These are phyloP conservation scores for Artibeus lituratus DNA, from an alignment of 2,797 vertebrate species.

Conservation along the genomic window DNA sequence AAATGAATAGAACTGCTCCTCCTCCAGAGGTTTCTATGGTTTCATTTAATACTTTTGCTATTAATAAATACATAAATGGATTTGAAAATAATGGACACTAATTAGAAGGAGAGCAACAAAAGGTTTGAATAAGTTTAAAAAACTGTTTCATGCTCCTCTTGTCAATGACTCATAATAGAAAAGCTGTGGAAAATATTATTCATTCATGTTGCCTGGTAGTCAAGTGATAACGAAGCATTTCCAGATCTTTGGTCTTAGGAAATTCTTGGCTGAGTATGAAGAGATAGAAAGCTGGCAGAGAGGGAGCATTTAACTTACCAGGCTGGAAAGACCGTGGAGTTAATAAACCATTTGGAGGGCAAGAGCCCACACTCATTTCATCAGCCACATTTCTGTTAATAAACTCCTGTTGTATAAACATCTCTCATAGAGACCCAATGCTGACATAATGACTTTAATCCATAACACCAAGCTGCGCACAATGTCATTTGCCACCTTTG, in stretches of 20 bases:
- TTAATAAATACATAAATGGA: slow-evolving; percentile 43
- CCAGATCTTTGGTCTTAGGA: background rate
- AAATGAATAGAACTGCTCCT: slow-evolving; percentile 19
- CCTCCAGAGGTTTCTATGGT: slow-evolving; percentile 52
- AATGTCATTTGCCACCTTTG: background rate
- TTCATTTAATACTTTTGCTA: slow-evolving; percentile 47
- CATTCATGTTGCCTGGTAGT: background rate
- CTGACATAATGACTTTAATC: background rate
- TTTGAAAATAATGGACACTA: slow-evolving; percentile 50
- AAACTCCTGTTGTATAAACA: background rate
- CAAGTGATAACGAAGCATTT: background rate
- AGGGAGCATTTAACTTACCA: background rate
- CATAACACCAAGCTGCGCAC: background rate
- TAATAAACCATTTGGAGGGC: background rate
- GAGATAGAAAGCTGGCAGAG: background rate
- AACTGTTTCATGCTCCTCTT: background rate
- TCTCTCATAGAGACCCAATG: background rate
- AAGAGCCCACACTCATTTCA: background rate
- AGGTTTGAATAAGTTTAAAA: slow-evolving; percentile 32
- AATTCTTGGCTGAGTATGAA: background rate
- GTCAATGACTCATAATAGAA: slow-evolving; percentile 30
- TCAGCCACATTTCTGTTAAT: background rate
- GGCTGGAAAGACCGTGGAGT: background rate
- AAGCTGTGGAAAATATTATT: slow-evolving; percentile 17
- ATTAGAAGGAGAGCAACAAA: slow-evolving; percentile 37